These are phyloP conservation scores for Ptychoptera contaminata DNA, from an alignment of 2,888 invertebrate genomes.

Conservation along the genomic window DNA sequence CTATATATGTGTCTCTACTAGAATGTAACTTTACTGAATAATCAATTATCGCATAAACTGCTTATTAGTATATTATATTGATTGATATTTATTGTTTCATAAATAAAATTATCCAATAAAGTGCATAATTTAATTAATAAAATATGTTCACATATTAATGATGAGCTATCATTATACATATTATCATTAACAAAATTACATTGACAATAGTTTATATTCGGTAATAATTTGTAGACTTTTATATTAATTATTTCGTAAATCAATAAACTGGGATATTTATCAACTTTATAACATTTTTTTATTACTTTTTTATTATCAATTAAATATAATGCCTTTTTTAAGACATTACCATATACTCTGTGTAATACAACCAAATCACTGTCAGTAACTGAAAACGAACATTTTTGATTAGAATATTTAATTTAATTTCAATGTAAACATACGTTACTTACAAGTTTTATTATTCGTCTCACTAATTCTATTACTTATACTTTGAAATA, in stretches of 20 bases:
- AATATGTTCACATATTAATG: neutral
- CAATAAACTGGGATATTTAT: too few species aligned
- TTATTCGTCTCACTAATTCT: too few species aligned
- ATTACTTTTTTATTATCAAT: too few species aligned
- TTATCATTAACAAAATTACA: neutral
- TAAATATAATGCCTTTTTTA: too few species aligned
- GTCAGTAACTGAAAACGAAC: too few species aligned
- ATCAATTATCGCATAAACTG: neutral
- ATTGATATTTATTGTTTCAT: neutral
- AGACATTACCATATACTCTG: too few species aligned
- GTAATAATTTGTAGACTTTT: neutral
- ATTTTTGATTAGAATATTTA: too few species aligned
- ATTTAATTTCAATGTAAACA: too few species aligned
- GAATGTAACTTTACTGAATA: neutral
- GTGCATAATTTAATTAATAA: neutral
- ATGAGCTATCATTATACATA: neutral
- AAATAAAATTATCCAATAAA: neutral
- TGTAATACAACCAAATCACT: too few species aligned
- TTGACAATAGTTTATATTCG: neutral
- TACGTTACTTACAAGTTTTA: too few species aligned
- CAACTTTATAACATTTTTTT: too few species aligned
- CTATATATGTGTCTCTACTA: neutral
- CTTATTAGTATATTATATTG: slow-evolving; percentile 5
- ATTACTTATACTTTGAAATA: too few species aligned
- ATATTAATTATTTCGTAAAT: neutral